phyloP scores from a whole-genome alignment of 2,888 invertebrate species.

The Morpho helenor region DNA sequence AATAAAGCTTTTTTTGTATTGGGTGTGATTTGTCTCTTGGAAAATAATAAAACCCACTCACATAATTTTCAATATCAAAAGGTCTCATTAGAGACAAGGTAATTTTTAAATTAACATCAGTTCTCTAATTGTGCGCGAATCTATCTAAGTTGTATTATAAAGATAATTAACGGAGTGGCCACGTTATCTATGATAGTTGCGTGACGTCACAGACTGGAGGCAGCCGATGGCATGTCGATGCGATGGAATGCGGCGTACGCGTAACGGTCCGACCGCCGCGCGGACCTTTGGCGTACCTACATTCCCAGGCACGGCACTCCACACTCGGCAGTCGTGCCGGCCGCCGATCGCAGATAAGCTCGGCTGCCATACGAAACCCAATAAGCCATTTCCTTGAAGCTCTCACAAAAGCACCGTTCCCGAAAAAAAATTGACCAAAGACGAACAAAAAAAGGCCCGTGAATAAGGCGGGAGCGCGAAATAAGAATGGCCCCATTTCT shows the following conservation, averaged over 20 bases:
- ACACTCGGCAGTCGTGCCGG: constrained; percentile 19
- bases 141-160: neutral
- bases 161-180: constrained; percentile 25
- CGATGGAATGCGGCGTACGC: constrained; percentile 36
- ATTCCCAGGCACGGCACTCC: constrained; percentile 51
- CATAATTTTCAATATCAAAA: too few species aligned
- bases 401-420: constrained; percentile 70
- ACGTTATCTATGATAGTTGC: constrained; percentile 31
- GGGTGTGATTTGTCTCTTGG: too few species aligned
- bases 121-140: neutral
- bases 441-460: constrained; percentile 55
- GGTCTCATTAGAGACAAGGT: neutral
- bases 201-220: constrained; percentile 36
- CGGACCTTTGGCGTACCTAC: constrained; percentile 37
- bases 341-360: constrained; percentile 65
- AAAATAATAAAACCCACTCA: too few species aligned
- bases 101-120: constrained; percentile 4
- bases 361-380: constrained; percentile 69
- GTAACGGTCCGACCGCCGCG: constrained; percentile 50
- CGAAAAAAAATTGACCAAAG: constrained; percentile 65
- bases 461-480: constrained; percentile 76
- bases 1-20: too few species aligned
- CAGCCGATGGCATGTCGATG: constrained; percentile 43
- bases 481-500: constrained; percentile 75
- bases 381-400: constrained; percentile 76